Percentiles rank a stretch among this genome's conserved stretches.
These are phyloP conservation scores for Aptenodytes patagonicus DNA, from an alignment of 2,113 vertebrate genomes.

Conservation along the genomic window DNA sequence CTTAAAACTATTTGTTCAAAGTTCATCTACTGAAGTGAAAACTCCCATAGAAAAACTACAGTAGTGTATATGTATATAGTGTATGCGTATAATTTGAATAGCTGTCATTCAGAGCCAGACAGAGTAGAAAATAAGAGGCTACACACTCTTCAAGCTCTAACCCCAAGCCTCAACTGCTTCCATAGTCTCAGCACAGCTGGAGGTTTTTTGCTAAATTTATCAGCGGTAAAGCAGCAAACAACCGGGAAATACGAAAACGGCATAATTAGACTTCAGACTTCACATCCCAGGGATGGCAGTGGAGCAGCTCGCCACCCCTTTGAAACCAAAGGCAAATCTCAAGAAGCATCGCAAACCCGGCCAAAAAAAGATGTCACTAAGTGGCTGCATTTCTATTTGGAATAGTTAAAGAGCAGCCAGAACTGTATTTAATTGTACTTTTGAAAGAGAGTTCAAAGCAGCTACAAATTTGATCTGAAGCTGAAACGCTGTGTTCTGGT, in stretches of 20 bases:
- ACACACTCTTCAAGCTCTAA: not conserved
- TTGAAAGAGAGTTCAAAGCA: not conserved
- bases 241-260: not conserved
- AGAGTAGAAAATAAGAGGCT: not conserved
- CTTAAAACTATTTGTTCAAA: not conserved
- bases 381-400: not conserved
- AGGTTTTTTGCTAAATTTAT: slow-evolving; percentile 11
- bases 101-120: not conserved
- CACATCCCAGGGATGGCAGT: not conserved
- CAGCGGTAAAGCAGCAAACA: not conserved
- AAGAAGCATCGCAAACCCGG: not conserved
- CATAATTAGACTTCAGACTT: not conserved
- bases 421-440: not conserved
- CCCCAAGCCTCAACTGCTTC: not conserved
- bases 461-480: not conserved
- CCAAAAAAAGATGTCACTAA: not conserved
- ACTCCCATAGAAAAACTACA: not conserved
- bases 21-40: not conserved
- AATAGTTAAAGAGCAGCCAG: not conserved
- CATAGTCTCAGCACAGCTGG: slow-evolving; percentile 9
- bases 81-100: not conserved
- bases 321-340: not conserved
- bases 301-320: not conserved
- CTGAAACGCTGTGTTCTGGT: not conserved
- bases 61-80: not conserved